Evolutionary conservation across 2,888 invertebrate species (phyloP).

Genomic region (Macrosiphum euphorbiae): DNA sequence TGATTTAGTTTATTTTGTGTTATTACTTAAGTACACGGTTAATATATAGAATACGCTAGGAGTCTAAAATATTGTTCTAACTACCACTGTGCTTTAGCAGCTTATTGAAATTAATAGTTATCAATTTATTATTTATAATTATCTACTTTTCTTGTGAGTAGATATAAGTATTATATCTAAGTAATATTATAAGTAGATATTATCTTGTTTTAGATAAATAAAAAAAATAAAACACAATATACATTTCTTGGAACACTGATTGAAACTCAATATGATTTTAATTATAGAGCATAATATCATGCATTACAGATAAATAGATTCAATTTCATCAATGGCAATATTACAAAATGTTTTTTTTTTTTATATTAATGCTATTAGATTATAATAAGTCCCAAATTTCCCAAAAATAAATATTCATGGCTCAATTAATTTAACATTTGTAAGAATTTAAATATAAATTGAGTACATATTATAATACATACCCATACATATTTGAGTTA

Average conservation of each 20-base stretch:
- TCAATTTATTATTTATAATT: background rate
- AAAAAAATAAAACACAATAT: no score
- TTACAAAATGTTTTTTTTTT: background rate
- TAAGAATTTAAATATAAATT: slow-evolving; percentile 20
- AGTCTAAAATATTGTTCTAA: background rate
- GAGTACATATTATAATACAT: background rate
- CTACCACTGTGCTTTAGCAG: background rate
- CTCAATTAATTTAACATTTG: background rate
- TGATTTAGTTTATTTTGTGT: background rate
- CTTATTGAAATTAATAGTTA: background rate
- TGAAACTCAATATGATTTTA: background rate
- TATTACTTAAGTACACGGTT: background rate
- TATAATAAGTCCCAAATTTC: slow-evolving; percentile 21
- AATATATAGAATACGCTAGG: background rate
- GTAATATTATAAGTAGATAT: background rate
- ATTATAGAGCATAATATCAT: background rate
- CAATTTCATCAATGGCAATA: background rate
- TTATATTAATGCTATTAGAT: background rate
- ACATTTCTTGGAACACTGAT: background rate
- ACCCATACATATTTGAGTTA: background rate
- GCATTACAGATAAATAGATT: background rate
- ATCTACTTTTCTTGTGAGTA: background rate
- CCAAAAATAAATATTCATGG: background rate
- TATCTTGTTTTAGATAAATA: no score
- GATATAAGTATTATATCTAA: background rate